Percentiles rank a stretch among this genome's conserved stretches.
Evolutionary conservation across 2,797 vertebrate species (phyloP).

Genomic region (Aphelocoma californica): DNA sequence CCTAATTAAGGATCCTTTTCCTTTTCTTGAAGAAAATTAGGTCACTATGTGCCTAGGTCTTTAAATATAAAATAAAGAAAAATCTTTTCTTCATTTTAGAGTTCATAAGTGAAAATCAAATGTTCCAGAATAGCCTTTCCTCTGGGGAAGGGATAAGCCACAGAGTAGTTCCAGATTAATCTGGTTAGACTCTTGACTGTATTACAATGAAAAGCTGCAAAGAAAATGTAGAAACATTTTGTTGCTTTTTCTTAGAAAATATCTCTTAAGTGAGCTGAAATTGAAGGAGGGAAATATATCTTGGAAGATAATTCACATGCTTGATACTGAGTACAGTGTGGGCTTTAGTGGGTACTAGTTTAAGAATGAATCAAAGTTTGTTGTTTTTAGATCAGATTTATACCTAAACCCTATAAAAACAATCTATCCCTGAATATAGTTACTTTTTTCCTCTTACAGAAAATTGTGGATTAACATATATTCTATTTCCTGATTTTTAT

Average conservation of each 20-base stretch:
- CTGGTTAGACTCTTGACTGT: background rate
- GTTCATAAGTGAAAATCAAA: background rate
- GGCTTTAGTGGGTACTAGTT: background rate
- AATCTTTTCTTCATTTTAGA: background rate
- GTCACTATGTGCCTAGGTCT: background rate
- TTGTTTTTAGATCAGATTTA: background rate
- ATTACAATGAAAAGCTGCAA: background rate
- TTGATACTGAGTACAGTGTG: background rate
- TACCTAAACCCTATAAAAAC: background rate
- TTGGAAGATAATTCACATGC: background rate
- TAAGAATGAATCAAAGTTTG: background rate
- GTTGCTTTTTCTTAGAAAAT: background rate
- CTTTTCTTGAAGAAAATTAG: background rate
- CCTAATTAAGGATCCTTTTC: background rate
- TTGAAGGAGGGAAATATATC: background rate
- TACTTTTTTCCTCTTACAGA: background rate
- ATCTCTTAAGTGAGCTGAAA: background rate
- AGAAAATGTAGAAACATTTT: background rate
- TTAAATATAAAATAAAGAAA: background rate
- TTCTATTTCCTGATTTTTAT: background rate
- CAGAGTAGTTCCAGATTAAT: background rate
- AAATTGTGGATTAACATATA: background rate
- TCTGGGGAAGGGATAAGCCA: background rate
- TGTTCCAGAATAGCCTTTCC: background rate
- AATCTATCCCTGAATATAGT: background rate